Percentiles rank a stretch among this genome's conserved stretches.
Conservation (phyloP, 1,140 invertebrate species). For the Drosophila lini region DNA sequence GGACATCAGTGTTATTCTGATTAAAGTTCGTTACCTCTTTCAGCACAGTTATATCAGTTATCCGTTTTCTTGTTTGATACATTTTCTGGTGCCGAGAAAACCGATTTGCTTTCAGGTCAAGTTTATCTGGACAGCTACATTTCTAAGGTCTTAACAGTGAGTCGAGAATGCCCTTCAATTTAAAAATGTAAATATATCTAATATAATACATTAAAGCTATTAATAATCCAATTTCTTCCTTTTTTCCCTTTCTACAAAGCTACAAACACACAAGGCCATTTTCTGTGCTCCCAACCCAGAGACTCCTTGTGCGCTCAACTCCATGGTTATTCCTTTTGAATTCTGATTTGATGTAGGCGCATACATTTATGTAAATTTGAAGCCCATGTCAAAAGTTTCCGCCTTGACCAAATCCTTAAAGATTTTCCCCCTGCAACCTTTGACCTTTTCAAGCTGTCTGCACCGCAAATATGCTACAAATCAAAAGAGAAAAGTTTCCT, state of each 20-base stretch:
- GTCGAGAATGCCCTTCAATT: no score
- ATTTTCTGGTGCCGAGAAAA: neutral
- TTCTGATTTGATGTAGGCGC: constrained; percentile 3
- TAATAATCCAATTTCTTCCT: no score
- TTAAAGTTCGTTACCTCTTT: no score
- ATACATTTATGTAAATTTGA: constrained; percentile 27
- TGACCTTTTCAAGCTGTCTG: constrained; percentile 21
- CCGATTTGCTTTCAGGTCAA: neutral
- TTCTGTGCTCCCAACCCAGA: neutral
- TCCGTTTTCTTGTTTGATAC: neutral
- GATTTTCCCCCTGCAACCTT: constrained; percentile 8
- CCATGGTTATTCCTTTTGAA: constrained; percentile 3
- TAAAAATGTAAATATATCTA: no score
- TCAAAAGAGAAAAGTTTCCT: constrained; percentile 24
- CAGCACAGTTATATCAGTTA: neutral
- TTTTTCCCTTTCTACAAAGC: neutral
- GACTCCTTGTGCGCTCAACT: neutral
- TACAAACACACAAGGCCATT: neutral
- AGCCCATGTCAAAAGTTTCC: constrained; percentile 28
- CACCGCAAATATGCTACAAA: constrained; percentile 23
- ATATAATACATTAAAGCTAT: neutral
- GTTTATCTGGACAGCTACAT: neutral
- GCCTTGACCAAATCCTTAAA: constrained; percentile 18
- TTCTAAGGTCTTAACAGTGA: no score
- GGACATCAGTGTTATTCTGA: no score